These are phyloP conservation scores for Microdon myrmicae DNA, from an alignment of 2,888 invertebrate genomes.

Conservation along the genomic window DNA sequence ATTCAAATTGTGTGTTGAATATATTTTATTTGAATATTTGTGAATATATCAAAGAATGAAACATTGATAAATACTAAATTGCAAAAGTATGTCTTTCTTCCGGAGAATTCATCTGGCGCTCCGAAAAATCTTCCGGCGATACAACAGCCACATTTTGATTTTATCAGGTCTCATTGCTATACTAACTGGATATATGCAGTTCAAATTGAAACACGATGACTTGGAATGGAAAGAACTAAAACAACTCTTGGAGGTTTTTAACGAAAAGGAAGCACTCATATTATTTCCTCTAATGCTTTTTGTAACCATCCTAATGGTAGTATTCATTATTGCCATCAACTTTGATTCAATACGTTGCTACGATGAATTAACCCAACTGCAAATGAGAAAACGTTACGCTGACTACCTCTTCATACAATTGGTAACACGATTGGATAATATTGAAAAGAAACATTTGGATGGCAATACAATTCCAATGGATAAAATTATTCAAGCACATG, in stretches of 20 bases:
- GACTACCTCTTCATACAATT: constrained; percentile 62
- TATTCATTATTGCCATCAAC: constrained; percentile 54
- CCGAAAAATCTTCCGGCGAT: constrained; percentile 54
- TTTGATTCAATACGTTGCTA: constrained; percentile 53
- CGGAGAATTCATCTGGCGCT: constrained; percentile 28
- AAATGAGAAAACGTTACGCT: constrained; percentile 63
- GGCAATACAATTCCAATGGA: constrained; percentile 53
- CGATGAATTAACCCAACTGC: constrained; percentile 56
- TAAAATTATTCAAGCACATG: constrained; percentile 59
- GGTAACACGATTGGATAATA: constrained; percentile 59
- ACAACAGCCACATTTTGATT: constrained; percentile 56
- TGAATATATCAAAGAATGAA: no score
- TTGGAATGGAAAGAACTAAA: constrained; percentile 55
- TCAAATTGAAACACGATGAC: constrained; percentile 55
- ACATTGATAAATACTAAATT: no score
- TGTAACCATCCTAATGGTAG: constrained; percentile 54
- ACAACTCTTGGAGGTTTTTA: constrained; percentile 38
- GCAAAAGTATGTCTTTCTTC: constrained; percentile 25
- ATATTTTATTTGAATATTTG: no score
- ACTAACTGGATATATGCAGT: constrained; percentile 57
- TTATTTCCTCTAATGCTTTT: constrained; percentile 54
- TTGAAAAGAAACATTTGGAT: constrained; percentile 57
- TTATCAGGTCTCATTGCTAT: constrained; percentile 52
- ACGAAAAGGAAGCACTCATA: constrained; percentile 55
- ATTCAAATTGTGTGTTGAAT: no score